A percentile compares a stretch with the other conserved stretches of the same genome.
These are phyloP conservation scores for Paramisgurnus dabryanus DNA, from an alignment of 2,113 vertebrate species.

Conservation along the genomic window DNA sequence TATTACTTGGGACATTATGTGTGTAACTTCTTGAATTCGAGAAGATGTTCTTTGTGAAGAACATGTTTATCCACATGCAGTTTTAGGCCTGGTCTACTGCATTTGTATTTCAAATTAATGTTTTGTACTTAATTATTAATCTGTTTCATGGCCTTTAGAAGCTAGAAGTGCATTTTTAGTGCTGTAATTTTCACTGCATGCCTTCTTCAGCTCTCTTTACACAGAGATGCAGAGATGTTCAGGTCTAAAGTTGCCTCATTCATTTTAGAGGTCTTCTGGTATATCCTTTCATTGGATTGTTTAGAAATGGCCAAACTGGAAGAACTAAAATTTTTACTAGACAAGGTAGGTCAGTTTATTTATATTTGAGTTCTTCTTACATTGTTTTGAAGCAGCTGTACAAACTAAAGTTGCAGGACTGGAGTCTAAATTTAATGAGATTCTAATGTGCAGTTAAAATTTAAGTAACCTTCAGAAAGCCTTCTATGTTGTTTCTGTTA, in stretches of 20 bases:
- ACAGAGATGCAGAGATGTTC: background rate
- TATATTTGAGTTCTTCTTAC: too few species aligned
- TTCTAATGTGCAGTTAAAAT: too few species aligned
- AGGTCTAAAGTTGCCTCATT: background rate
- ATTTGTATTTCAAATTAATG: constrained; percentile 13
- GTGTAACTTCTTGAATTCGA: background rate
- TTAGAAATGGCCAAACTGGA: constrained; percentile 3
- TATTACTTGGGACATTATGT: background rate
- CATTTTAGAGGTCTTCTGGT: background rate
- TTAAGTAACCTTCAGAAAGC: background rate
- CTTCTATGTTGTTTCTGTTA: constrained; percentile 6
- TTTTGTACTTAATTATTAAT: constrained; percentile 5
- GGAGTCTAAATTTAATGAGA: too few species aligned
- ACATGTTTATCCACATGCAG: background rate
- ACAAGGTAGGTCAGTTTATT: too few species aligned
- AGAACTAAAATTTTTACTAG: background rate
- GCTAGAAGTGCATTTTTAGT: background rate
- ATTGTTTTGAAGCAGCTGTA: too few species aligned
- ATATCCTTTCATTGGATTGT: background rate
- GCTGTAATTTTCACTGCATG: constrained; percentile 24
- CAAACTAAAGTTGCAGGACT: too few species aligned
- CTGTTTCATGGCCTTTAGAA: background rate
- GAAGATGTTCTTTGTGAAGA: background rate
- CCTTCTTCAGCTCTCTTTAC: constrained; percentile 12
- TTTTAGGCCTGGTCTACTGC: background rate